Percentiles rank a stretch among this genome's conserved stretches.
Conservation (phyloP, 2,888 invertebrate genomes). For the Trisateles emortualis region DNA sequence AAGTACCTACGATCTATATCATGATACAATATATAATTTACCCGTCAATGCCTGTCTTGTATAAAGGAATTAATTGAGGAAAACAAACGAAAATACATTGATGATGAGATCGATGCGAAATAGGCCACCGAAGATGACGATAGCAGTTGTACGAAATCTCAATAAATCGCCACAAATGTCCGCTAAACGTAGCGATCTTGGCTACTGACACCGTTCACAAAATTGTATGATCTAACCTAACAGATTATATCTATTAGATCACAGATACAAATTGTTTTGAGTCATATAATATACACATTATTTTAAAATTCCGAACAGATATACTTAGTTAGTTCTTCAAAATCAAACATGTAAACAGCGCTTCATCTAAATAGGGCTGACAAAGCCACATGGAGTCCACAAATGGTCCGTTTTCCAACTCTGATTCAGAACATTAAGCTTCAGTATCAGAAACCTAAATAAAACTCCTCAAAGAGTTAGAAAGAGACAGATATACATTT, state of each 20-base stretch:
- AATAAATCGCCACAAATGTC: slow-evolving; percentile 32
- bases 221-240: slow-evolving; percentile 11
- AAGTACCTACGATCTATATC: not conserved
- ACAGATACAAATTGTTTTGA: slow-evolving; percentile 7
- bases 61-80: slow-evolving; percentile 14
- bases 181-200: slow-evolving; percentile 8
- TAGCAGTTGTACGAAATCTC: slow-evolving; percentile 36
- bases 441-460: slow-evolving; percentile 30
- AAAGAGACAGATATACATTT: slow-evolving; percentile 25
- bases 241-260: slow-evolving; percentile 14
- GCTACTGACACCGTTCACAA: slow-evolving; percentile 9
- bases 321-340: not conserved
- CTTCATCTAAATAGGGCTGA: slow-evolving; percentile 12
- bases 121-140: slow-evolving; percentile 40
- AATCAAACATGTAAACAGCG: not conserved
- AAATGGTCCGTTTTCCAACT: slow-evolving; percentile 14
- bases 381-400: slow-evolving; percentile 3
- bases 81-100: slow-evolving; percentile 22
- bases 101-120: slow-evolving; percentile 26
- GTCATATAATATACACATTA: no score
- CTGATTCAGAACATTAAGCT: slow-evolving; percentile 22
- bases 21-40: no score
- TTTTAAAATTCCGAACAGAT: no score
- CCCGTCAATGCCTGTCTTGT: not conserved
- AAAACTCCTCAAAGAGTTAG: slow-evolving; percentile 30